Conservation (phyloP, 2,888 invertebrate species). For the Plusia festucae region DNA sequence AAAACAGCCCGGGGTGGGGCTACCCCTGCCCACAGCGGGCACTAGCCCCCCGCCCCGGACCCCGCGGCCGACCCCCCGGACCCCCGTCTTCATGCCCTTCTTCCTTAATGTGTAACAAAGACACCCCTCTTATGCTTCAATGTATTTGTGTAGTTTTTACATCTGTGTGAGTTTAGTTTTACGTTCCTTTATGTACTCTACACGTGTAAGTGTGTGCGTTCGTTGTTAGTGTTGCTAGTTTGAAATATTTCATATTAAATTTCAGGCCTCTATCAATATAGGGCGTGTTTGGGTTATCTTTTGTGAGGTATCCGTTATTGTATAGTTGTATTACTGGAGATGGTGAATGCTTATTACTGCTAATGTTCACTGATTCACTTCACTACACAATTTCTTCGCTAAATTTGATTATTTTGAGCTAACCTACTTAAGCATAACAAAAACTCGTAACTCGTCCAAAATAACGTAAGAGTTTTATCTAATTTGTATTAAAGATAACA, state of each 20-base stretch:
- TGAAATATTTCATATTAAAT: constrained; percentile 88
- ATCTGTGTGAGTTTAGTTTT: constrained; percentile 79
- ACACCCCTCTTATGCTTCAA: constrained; percentile 86
- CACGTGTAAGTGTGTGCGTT: constrained; percentile 56
- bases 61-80: constrained; percentile 57
- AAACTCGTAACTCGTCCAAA: background rate
- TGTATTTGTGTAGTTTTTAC: constrained; percentile 80
- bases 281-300: constrained; percentile 79
- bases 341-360: constrained; percentile 48
- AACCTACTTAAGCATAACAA: background rate
- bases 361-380: constrained; percentile 22
- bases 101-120: constrained; percentile 89
- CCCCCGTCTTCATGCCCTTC: constrained; percentile 84
- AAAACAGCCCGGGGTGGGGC: constrained; percentile 75
- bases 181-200: constrained; percentile 53
- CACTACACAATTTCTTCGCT: background rate
- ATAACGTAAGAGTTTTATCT: too few relatives aligned
- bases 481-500: too few relatives aligned
- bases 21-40: constrained; percentile 64
- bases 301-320: constrained; percentile 71
- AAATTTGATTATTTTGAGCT: background rate
- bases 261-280: constrained; percentile 86
- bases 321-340: constrained; percentile 59
- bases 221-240: constrained; percentile 68
- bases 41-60: constrained; percentile 59